Evolutionary conservation across 1,140 invertebrate genomes (phyloP), one percentile per base, ranked within the genome.

Genomic region (Bombus consobrinus): DNA sequence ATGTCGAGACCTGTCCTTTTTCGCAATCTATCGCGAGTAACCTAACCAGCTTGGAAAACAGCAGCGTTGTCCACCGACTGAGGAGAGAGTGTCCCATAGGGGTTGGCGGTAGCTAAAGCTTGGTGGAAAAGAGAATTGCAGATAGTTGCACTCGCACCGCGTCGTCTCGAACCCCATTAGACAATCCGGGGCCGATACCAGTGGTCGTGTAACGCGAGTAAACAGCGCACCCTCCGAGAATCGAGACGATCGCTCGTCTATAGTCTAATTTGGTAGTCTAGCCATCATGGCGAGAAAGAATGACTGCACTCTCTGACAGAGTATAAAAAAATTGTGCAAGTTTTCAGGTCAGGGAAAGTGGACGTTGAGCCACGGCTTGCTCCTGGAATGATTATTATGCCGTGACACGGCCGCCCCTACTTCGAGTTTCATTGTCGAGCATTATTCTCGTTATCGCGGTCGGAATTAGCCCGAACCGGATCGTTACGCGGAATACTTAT

Each of bases 101-200:
- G 87, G 83, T 86, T 86, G 83, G 78, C 68, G 77, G 81, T 86
- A 81, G 81, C 80, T 64, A 86, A 90, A 90, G 80, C 47, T 53
- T 53, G 85, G 87, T 74, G 76, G 76, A 85, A 81, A 85, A 74
- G 83, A 74, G 81, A 87, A 87, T 81, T 71, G 80, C 79, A 87
- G 89, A 91, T 90, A 78, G 89, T 39, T 80, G 71, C 53, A 57
- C 62, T 87, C 53, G 41, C 39, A 71, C 9, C 57, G 66, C 78
- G 37, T 76, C 69, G 81, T 74, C 83, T 68, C 86, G 62, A 41
- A 84, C 86, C 68, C 77, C 78, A 85, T 90, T 86, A 90, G 64
- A 86, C 59, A 80, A 62, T 88, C 28, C 79, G 74, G 69, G 71
- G 59, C 59, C 76, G 86, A 90, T 90, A 89, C 81, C 53, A 39